A percentile compares a stretch with the other conserved stretches of the same genome.
Evolutionary conservation across 2,888 invertebrate species (phyloP).

Genomic region (Eulithis prunata): DNA sequence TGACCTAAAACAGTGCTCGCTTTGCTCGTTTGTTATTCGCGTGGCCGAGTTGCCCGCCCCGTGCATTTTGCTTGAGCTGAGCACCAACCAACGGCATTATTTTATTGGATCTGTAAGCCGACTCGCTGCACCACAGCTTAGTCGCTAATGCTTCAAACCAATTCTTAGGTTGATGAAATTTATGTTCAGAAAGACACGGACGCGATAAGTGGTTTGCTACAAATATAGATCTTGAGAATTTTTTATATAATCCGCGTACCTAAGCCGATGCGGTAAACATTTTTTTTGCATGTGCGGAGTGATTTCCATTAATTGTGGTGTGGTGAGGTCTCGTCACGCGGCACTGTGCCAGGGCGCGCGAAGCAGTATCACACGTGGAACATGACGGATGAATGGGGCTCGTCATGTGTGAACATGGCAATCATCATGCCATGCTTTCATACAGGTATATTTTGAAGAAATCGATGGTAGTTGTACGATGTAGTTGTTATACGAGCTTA

Average conservation of each 20-base stretch:
- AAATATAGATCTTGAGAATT: constrained; percentile 28
- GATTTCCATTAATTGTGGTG: constrained; percentile 60
- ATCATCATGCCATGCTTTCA: constrained; percentile 26
- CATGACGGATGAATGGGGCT: constrained; percentile 77
- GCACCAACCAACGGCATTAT: constrained; percentile 49
- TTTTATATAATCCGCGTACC: constrained; percentile 32
- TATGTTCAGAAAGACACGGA: constrained; percentile 9
- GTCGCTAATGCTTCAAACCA: neutral
- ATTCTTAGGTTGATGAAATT: constrained; percentile 11
- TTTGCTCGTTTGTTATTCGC: constrained; percentile 83
- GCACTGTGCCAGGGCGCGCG: constrained; percentile 74
- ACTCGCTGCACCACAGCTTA: constrained; percentile 7
- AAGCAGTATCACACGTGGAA: constrained; percentile 65
- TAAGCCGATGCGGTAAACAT: constrained; percentile 40
- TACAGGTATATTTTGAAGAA: neutral
- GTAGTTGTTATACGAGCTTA: neutral
- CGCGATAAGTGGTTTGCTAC: constrained; percentile 22
- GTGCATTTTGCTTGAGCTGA: constrained; percentile 49
- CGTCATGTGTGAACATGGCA: constrained; percentile 60
- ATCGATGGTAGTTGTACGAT: constrained; percentile 1
- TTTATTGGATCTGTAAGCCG: constrained; percentile 30
- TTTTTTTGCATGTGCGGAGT: constrained; percentile 48
- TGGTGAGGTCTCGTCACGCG: constrained; percentile 68
- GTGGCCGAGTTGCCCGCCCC: constrained; percentile 64
- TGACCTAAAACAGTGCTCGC: constrained; percentile 84